Evolutionary conservation across 1,140 invertebrate genomes (phyloP).

Genomic region (Drosophila aff.): DNA sequence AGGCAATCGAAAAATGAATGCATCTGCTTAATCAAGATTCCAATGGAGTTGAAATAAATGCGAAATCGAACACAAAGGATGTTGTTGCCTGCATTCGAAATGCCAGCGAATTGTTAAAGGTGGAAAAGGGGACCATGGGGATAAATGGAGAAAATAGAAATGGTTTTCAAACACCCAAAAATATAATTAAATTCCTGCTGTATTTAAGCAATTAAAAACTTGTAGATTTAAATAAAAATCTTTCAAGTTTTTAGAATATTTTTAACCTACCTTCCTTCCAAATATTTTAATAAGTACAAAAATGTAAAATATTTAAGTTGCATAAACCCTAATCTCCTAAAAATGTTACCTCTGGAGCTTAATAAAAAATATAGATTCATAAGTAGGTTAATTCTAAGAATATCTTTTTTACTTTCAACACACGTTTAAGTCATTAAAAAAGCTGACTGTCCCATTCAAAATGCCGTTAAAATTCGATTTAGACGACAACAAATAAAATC

Average conservation of each 20-base stretch:
- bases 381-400: neutral
- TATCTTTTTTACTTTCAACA: neutral
- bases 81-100: slow-evolving; percentile 10
- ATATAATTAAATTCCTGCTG: no score
- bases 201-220: neutral
- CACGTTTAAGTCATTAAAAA: neutral
- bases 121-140: no score
- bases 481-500: slow-evolving; percentile 7
- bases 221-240: no score
- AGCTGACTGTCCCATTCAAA: neutral
- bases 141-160: no score
- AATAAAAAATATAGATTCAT: neutral
- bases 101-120: neutral
- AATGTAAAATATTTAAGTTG: no score
- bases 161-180: no score
- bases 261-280: no score
- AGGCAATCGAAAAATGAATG: slow-evolving; percentile 47
- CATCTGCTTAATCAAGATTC: slow-evolving; percentile 54
- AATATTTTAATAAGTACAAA: neutral
- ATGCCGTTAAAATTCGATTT: neutral
- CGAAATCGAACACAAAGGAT: slow-evolving; percentile 26
- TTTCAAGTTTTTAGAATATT: no score
- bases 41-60: slow-evolving; percentile 34
- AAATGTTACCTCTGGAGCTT: neutral
- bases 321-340: no score